Base-by-base conservation (phyloP, 2,888 invertebrate genomes). In the Timema podura region DNA sequence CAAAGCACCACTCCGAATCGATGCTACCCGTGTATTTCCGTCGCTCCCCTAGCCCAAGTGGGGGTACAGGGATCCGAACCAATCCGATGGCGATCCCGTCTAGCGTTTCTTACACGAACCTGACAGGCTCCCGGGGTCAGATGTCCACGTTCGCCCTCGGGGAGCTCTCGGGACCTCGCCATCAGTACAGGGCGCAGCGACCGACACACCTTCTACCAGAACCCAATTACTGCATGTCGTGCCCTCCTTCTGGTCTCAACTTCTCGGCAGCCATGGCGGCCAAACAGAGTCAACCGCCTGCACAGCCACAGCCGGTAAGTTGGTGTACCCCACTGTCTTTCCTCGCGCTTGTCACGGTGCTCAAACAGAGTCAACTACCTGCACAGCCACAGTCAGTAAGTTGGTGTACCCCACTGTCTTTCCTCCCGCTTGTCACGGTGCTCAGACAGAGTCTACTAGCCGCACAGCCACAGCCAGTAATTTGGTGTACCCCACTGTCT, bases 161-260 rank as follows among this genome's bases (percentile, higher is more conserved):
- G 48, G 72, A 68, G 69, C 64, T 71, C 54, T 44, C 68, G 16
- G 65, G 71, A 48, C 72, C 69, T 11, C 68, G 70, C 48, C 70
- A 69, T 66, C 69, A 64, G 65, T 71, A 68, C 65, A 47, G 68
- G 49, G 64, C 67, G 3, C 70, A 68, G 65, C 67, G 70, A 8
- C 73, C 67, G 45, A 67, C 59, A 16, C 64, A 49, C 64, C 73
- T 68, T 65, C 67, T 68, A 59, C 73, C 71, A 73, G 73, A 61
- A 13, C 68, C 68, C 57, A 74, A 74, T 48, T 77, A 76, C 75
- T 79, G 79, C 71, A 76, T 79, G 68, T 79, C 78, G 48, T 78
- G 79, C 74, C 77, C 77, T 16, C 79, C 79, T 15, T 71, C 73
- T 9, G 75, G 76, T 59, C 75, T 78, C 68, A 75, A 73, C 65